Conservation (phyloP, 2,888 invertebrate species). For the Polia nebulosa region DNA sequence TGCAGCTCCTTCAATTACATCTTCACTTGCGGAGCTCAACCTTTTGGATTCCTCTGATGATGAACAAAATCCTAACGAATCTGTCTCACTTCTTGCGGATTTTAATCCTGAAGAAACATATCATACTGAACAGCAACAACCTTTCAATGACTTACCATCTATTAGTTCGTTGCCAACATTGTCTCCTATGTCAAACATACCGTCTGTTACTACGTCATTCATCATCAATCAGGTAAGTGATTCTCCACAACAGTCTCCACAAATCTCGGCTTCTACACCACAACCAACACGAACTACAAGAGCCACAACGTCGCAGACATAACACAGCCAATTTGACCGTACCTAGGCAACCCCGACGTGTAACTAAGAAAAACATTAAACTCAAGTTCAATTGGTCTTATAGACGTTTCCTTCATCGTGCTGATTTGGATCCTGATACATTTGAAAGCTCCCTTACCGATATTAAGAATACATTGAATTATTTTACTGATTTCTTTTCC, state of each 20-base stretch:
- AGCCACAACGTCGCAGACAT: too few relatives aligned
- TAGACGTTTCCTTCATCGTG: slow-evolving; percentile 12
- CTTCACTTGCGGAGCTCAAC: too few relatives aligned
- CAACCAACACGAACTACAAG: slow-evolving; percentile 6
- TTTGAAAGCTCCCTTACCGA: slow-evolving; percentile 8
- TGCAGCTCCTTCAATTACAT: too few relatives aligned
- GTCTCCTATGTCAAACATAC: slow-evolving; percentile 10
- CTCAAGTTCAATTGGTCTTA: slow-evolving; percentile 9
- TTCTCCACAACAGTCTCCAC: slow-evolving; percentile 15
- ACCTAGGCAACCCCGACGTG: slow-evolving; percentile 1
- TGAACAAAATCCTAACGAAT: too few relatives aligned
- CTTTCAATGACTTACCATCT: slow-evolving; percentile 5
- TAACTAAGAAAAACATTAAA: slow-evolving; percentile 3
- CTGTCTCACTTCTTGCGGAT: too few relatives aligned
- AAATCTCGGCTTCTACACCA: slow-evolving; percentile 3
- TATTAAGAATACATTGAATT: slow-evolving; percentile 8
- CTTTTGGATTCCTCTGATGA: too few relatives aligned
- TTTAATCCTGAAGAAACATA: too few relatives aligned
- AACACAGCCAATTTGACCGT: too few relatives aligned
- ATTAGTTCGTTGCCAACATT: slow-evolving; percentile 2
- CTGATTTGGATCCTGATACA: slow-evolving; percentile 9
- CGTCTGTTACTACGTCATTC: background rate
- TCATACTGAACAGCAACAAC: slow-evolving; percentile 4
- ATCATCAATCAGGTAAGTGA: slow-evolving; percentile 4
- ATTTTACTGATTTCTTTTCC: slow-evolving; percentile 15